Evolutionary conservation across 2,888 invertebrate genomes (phyloP), one percentile per base, ranked within the genome.

Genomic region (Polymixis lichenea): DNA sequence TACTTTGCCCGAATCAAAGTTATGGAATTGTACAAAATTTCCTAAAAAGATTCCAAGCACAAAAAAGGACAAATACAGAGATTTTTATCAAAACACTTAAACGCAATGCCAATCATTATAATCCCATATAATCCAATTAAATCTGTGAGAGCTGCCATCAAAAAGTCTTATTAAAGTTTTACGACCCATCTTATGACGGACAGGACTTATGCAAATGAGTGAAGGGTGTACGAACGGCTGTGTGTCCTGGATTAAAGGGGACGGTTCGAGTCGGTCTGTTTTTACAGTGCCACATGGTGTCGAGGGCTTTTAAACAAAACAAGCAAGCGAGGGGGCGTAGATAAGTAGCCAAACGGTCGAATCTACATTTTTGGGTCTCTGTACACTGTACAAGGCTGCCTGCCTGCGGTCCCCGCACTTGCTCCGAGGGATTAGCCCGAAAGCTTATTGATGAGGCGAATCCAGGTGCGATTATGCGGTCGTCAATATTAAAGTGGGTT

Each of bases 201-300:
- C 93, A 93, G 94, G 95, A 94, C 93, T 95, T 95, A 95, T 95
- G 95, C 92, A 95, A 95, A 96, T 95, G 95, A 94, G 91, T 92
- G 92, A 94, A 93, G 95, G 95, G 95, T 93, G 91, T 90, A 91
- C 87, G 88, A 92, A 89, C 86, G 85, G 87, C 86, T 85, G 85
- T 81, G 93, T 90, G 90, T 89, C 91, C 92, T 89, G 95, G 95
- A 95, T 95, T 95, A 95, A 89, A 91, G 91, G 92, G 93, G 91
- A 89, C 87, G 91, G 92, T 85, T 84, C 89, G 89, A 90, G 89
- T 90, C 90, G 89, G 90, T 89, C 88, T 94, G 95, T 95, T 95
- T 95, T 95, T 95, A 94, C 93, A 93, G 90, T 89, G 91, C 93
- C 95, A 94, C 94, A 95, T 95, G 94, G 92, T 93, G 94, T 92